phyloP scores from a whole-genome alignment of 2,888 invertebrate species.

The Biston betularia region DNA sequence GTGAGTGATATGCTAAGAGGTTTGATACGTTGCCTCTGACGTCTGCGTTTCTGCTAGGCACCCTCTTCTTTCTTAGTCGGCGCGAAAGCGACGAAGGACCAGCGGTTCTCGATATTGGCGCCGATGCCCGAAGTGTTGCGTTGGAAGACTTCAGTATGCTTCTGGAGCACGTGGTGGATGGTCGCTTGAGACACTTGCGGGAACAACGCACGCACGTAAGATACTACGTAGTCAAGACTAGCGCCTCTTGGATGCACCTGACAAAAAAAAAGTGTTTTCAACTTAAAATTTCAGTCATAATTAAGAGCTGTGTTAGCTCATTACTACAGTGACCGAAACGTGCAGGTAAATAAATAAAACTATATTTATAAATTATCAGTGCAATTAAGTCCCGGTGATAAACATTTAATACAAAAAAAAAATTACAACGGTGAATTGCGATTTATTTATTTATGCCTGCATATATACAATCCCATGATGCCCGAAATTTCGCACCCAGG shows the following conservation, averaged over 20 bases:
- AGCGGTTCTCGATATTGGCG: conserved; percentile 93
- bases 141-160: conserved; percentile 93
- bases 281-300: neutral
- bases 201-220: conserved; percentile 94
- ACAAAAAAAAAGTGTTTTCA: neutral
- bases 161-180: conserved; percentile 91
- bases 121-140: conserved; percentile 93
- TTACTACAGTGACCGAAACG: neutral
- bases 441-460: too few species aligned
- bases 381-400: too few species aligned
- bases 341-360: too few species aligned
- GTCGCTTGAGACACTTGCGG: conserved; percentile 90
- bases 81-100: conserved; percentile 93
- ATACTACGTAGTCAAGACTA: conserved; percentile 95
- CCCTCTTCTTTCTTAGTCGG: conserved; percentile 43
- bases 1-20: conserved; percentile 49
- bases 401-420: too few species aligned
- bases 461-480: too few species aligned
- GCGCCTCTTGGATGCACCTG: conserved; percentile 97
- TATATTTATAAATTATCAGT: too few species aligned
- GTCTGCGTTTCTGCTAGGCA: conserved; percentile 31
- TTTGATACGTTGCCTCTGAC: conserved; percentile 28
- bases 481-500: too few species aligned
- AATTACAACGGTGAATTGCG: too few species aligned
- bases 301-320: too few species aligned